Percentiles rank a stretch among this genome's conserved stretches.
phyloP scores from a whole-genome alignment of 2,888 invertebrate genomes.

The Tuta absoluta region DNA sequence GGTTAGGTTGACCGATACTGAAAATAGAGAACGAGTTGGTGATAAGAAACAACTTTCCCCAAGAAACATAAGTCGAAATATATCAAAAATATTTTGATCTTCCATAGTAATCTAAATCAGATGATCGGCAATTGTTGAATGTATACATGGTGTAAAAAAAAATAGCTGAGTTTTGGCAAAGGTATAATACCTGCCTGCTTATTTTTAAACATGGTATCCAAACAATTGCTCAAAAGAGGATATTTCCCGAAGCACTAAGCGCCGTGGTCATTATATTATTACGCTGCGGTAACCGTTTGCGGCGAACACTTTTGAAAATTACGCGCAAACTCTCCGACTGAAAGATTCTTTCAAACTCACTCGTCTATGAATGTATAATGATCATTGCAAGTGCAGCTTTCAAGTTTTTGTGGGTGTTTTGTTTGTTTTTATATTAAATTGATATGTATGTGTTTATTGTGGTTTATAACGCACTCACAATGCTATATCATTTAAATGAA shows the following conservation, averaged over 20 bases:
- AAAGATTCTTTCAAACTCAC: conserved; percentile 65
- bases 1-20: no score
- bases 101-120: no score
- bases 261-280: conserved; percentile 70
- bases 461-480: no score
- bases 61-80: no score
- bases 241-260: conserved; percentile 48
- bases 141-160: no score
- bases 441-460: background rate
- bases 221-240: conserved; percentile 36
- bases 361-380: conserved; percentile 78
- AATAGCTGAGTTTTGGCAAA: background rate
- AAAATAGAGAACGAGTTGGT: no score
- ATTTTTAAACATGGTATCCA: background rate
- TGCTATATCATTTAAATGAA: no score
- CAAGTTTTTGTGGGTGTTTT: conserved; percentile 32
- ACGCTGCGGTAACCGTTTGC: conserved; percentile 66
- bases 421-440: conserved; percentile 33
- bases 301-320: conserved; percentile 65
- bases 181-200: no score
- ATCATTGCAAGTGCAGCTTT: conserved; percentile 47
- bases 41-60: no score
- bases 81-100: no score
- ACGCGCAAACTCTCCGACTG: conserved; percentile 54
- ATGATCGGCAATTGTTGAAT: no score